phyloP scores from a whole-genome alignment of 2,113 vertebrate species.

The Rhynchopsitta pachyrhyncha region DNA sequence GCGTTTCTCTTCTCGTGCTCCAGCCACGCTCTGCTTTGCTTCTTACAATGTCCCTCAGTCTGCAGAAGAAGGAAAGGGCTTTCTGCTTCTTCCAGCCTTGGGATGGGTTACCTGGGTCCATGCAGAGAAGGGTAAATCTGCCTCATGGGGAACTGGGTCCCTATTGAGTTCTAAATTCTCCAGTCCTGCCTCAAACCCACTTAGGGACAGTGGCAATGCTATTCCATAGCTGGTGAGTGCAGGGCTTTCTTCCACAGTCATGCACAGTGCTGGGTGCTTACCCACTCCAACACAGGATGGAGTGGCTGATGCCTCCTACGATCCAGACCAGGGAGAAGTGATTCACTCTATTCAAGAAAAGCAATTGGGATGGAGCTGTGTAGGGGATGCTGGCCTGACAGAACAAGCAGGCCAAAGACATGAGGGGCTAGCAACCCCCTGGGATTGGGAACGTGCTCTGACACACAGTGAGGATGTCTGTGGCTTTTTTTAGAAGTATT shows the following conservation, averaged over 20 bases:
- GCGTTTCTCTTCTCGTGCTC: rapidly evolving
- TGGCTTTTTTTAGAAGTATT: not conserved
- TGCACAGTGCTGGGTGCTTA: not conserved
- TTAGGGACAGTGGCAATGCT: rapidly evolving
- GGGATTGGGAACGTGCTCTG: rapidly evolving
- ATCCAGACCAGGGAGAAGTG: not conserved
- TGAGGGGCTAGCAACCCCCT: not conserved
- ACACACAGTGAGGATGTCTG: rapidly evolving
- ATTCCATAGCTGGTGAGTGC: rapidly evolving
- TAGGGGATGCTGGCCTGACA: rapidly evolving
- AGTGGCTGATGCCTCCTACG: rapidly evolving
- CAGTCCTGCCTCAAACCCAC: rapidly evolving
- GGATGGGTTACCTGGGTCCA: rapidly evolving
- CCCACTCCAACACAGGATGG: rapidly evolving
- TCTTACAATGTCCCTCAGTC: rapidly evolving
- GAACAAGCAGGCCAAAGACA: not conserved
- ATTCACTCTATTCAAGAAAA: rapidly evolving
- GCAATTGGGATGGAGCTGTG: rapidly evolving
- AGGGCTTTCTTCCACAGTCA: too few relatives aligned
- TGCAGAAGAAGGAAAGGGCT: not conserved
- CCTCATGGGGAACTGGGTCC: rapidly evolving
- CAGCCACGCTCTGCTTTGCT: rapidly evolving
- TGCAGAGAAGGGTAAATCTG: not conserved
- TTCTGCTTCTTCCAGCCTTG: not conserved
- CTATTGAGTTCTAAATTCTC: not conserved